These are phyloP conservation scores for Drosophila cardini DNA, from an alignment of 1,140 invertebrate species.

Conservation along the genomic window DNA sequence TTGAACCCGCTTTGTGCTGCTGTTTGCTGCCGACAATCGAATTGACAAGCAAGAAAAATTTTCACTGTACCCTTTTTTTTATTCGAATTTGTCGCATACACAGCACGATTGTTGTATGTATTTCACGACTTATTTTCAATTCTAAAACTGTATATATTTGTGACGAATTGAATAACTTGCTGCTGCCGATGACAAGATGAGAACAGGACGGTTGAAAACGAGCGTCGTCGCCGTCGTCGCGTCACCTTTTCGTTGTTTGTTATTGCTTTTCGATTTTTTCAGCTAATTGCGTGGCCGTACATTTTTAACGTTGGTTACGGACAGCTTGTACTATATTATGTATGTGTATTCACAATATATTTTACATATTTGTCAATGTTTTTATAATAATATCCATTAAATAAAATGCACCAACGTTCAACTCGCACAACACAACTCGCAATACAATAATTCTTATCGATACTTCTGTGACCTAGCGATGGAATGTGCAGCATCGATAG, in stretches of 20 bases:
- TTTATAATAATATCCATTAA: conserved; percentile 72
- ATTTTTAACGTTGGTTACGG: conserved; percentile 33
- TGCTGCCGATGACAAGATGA: conserved; percentile 37
- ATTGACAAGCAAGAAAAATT: conserved; percentile 57
- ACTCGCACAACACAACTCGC: conserved; percentile 57
- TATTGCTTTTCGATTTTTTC: conserved; percentile 35
- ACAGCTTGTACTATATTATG: conserved; percentile 19
- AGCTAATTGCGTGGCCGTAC: conserved; percentile 24
- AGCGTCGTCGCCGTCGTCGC: conserved; percentile 51
- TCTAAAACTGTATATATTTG: conserved; percentile 53
- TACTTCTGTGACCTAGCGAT: conserved; percentile 45
- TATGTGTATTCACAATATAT: conserved; percentile 26
- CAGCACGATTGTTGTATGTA: conserved; percentile 46
- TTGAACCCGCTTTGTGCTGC: conserved; percentile 71
- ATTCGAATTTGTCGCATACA: conserved; percentile 41
- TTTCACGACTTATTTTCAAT: conserved; percentile 28
- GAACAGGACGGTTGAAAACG: conserved; percentile 49
- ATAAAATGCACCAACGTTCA: conserved; percentile 59
- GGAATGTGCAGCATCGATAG: conserved; percentile 24
- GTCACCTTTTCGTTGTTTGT: conserved; percentile 73
- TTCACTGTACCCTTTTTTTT: conserved; percentile 75
- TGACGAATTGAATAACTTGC: conserved; percentile 48
- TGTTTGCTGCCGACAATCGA: conserved; percentile 75
- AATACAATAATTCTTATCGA: conserved; percentile 53
- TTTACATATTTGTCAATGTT: conserved; percentile 68